Percentiles rank a stretch among this genome's conserved stretches.
Conservation (phyloP, 2,113 vertebrate genomes). For the Hepsetus odoe region DNA sequence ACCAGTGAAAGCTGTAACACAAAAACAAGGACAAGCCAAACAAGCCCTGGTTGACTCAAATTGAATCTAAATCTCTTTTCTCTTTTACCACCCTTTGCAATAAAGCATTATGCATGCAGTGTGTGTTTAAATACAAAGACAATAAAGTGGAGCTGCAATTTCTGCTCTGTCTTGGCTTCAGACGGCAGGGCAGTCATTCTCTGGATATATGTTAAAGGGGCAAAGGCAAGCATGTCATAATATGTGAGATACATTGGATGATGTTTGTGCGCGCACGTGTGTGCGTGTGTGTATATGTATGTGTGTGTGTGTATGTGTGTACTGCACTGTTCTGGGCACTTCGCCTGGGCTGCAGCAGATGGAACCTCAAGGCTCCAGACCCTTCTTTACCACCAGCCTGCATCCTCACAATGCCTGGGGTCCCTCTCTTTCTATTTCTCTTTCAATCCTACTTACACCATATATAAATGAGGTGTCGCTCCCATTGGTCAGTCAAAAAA, state of each 20-base stretch:
- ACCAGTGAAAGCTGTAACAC: too few species aligned
- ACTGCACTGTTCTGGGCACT: conserved; percentile 44
- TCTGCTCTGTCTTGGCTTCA: background rate
- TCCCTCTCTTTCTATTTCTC: conserved; percentile 9
- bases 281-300: conserved; percentile 32
- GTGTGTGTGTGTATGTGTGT: conserved; percentile 30
- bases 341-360: conserved; percentile 47
- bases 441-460: too few species aligned
- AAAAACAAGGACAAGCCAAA: too few species aligned
- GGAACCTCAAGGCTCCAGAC: conserved; percentile 46
- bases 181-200: conserved; percentile 21
- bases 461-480: too few species aligned
- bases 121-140: background rate
- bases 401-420: conserved; percentile 39
- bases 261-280: conserved; percentile 15
- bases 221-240: conserved; percentile 20
- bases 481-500: too few species aligned
- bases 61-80: too few species aligned
- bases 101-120: too few species aligned
- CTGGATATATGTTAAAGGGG: conserved; percentile 4
- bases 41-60: too few species aligned
- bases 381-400: conserved; percentile 50
- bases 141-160: background rate
- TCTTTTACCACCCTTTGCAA: background rate
- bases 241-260: conserved; percentile 23